phyloP scores from a whole-genome alignment of 2,888 invertebrate species.

The Platynereis dumerilii region DNA sequence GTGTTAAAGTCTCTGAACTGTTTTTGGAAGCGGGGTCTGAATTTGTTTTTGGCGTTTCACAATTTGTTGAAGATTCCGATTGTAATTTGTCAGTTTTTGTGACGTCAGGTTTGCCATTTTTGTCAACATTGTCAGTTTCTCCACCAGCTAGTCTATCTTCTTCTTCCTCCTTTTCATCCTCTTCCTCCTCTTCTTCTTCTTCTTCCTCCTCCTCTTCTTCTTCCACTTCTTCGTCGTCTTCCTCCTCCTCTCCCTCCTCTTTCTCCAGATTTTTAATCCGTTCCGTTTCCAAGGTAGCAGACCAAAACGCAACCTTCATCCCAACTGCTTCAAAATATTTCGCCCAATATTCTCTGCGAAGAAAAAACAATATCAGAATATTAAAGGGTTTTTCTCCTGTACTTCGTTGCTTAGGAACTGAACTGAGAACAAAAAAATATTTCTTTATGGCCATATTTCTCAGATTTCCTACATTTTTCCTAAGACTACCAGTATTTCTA shows the following conservation, averaged over 20 bases:
- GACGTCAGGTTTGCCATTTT: no score
- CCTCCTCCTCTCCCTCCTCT: conserved; percentile 27
- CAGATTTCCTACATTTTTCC: no score
- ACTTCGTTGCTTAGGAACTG: no score
- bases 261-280: conserved; percentile 33
- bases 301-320: conserved; percentile 86
- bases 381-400: no score
- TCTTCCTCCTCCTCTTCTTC: conserved; percentile 11
- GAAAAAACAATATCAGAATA: no score
- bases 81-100: no score
- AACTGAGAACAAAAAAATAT: no score
- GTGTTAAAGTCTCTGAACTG: conserved; percentile 12
- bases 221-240: conserved; percentile 6
- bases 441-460: no score
- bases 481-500: no score
- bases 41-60: no score
- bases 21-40: no score
- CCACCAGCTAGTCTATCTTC: conserved; percentile 23
- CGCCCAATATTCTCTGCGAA: conserved; percentile 74
- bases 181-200: conserved; percentile 38
- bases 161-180: conserved; percentile 53
- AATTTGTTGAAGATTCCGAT: no score
- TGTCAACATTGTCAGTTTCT: conserved; percentile 26
- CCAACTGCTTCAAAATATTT: conserved; percentile 78
- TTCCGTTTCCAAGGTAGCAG: conserved; percentile 71